Evolutionary conservation across 1,140 invertebrate species (phyloP).

Genomic region (Achatina immaculata): DNA sequence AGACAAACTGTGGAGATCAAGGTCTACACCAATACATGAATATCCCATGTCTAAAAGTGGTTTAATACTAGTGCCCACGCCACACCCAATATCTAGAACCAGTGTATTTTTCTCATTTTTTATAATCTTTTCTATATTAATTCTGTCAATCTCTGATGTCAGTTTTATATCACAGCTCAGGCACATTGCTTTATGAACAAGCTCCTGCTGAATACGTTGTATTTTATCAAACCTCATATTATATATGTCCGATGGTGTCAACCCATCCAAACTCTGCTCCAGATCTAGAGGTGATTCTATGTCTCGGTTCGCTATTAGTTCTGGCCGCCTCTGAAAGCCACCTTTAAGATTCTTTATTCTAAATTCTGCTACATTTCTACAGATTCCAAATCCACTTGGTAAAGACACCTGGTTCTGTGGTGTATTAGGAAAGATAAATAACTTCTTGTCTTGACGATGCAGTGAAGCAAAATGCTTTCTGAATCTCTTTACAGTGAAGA

Average conservation of each 20-base stretch:
- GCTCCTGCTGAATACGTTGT: slow-evolving; percentile 36
- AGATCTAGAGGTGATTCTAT: too few relatives aligned
- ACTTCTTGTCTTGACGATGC: neutral
- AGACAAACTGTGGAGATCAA: slow-evolving; percentile 33
- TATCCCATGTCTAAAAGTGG: neutral
- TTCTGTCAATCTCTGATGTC: neutral
- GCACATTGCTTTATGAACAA: slow-evolving; percentile 19
- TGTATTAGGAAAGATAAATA: slow-evolving; percentile 35
- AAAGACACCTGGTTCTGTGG: neutral
- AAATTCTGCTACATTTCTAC: slow-evolving; percentile 25
- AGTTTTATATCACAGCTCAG: neutral
- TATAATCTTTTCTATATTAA: neutral
- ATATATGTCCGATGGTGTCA: neutral
- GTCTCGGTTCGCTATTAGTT: slow-evolving; percentile 16
- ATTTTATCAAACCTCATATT: slow-evolving; percentile 31
- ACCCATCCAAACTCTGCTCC: neutral
- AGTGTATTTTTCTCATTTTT: neutral
- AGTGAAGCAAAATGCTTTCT: slow-evolving; percentile 20
- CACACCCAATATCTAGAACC: slow-evolving; percentile 50
- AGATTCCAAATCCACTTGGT: slow-evolving; percentile 4
- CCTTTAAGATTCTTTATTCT: slow-evolving; percentile 33
- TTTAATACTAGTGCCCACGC: slow-evolving; percentile 35
- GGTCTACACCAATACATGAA: slow-evolving; percentile 41
- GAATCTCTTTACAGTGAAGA: neutral
- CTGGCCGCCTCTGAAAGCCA: slow-evolving; percentile 41